phyloP scores from a whole-genome alignment of 1,140 invertebrate species.

The Mycetomoellerius zeteki region DNA sequence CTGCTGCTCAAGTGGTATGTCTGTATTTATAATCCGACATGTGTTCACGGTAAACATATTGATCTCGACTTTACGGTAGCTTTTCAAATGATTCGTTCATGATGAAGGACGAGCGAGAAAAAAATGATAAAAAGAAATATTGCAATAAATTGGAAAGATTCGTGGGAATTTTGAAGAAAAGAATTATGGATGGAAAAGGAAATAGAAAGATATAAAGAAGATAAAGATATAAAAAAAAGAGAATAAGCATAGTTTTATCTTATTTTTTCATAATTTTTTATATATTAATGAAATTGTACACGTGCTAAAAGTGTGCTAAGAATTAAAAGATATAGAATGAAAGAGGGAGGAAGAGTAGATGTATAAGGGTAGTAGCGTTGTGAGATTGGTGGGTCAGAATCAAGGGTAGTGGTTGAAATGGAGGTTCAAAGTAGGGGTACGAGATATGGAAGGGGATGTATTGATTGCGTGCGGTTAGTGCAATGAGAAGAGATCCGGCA shows the following conservation, averaged over 20 bases:
- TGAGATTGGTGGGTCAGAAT: conserved; percentile 63
- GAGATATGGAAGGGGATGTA: conserved; percentile 75
- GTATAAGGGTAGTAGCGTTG: conserved; percentile 21
- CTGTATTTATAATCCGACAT: conserved; percentile 45
- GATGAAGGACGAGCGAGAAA: conserved; percentile 8
- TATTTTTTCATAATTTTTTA: background rate
- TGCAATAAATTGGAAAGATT: too few species aligned
- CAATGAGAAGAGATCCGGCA: conserved; percentile 60
- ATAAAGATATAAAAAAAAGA: conserved; percentile 10
- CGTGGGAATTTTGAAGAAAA: background rate
- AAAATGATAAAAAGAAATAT: background rate
- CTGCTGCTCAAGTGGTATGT: conserved; percentile 13
- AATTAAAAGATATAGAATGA: background rate
- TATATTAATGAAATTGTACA: background rate
- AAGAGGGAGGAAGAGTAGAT: background rate
- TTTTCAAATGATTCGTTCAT: conserved; percentile 77
- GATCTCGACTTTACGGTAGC: conserved; percentile 78
- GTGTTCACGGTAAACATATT: conserved; percentile 56
- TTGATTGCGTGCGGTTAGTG: conserved; percentile 82
- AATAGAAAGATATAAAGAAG: background rate
- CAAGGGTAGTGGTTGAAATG: conserved; percentile 58
- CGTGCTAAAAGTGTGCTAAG: background rate
- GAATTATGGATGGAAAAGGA: background rate
- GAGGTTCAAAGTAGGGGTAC: conserved; percentile 42
- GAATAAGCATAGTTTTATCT: background rate